A percentile compares a stretch with the other conserved stretches of the same genome.
These are phyloP conservation scores for Dryobotodes eremita DNA, from an alignment of 2,888 invertebrate genomes.

Conservation along the genomic window DNA sequence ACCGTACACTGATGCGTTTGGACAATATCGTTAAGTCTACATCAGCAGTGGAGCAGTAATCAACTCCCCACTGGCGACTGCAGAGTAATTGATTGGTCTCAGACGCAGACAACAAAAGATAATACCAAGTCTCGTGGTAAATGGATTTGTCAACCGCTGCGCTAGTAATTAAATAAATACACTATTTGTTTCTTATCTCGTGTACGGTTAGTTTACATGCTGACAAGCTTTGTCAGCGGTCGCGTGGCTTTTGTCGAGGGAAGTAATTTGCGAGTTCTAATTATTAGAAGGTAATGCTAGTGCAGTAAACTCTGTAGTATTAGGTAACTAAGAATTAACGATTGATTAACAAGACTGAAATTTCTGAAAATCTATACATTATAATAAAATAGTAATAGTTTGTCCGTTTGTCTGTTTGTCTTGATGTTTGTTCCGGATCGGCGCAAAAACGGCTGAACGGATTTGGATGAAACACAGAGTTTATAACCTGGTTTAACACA, in stretches of 20 bases:
- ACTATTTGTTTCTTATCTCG: conserved; percentile 76
- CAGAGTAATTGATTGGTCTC: conserved; percentile 88
- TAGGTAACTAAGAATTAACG: neutral
- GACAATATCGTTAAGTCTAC: conserved; percentile 74
- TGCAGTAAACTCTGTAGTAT: conserved; percentile 4
- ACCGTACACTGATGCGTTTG: conserved; percentile 69
- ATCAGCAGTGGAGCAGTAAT: conserved; percentile 80
- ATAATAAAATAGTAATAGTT: neutral
- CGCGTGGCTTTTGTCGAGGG: conserved; percentile 66
- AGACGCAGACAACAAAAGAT: conserved; percentile 88
- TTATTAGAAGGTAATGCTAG: conserved; percentile 19
- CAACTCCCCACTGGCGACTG: conserved; percentile 82
- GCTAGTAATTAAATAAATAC: conserved; percentile 88
- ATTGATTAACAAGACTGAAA: neutral
- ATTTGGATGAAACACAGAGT: neutral
- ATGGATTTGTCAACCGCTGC: conserved; percentile 89
- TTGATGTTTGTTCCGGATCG: neutral
- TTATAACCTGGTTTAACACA: neutral
- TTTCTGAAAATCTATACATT: neutral
- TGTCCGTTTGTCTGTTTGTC: neutral
- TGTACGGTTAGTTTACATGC: conserved; percentile 69
- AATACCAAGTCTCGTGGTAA: conserved; percentile 83
- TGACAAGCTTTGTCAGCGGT: conserved; percentile 75
- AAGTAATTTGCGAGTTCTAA: conserved; percentile 45
- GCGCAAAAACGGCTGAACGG: neutral